Percentiles rank a stretch among this genome's conserved stretches.
phyloP scores from a whole-genome alignment of 2,888 invertebrate genomes.

The Pterobdella sp. region DNA sequence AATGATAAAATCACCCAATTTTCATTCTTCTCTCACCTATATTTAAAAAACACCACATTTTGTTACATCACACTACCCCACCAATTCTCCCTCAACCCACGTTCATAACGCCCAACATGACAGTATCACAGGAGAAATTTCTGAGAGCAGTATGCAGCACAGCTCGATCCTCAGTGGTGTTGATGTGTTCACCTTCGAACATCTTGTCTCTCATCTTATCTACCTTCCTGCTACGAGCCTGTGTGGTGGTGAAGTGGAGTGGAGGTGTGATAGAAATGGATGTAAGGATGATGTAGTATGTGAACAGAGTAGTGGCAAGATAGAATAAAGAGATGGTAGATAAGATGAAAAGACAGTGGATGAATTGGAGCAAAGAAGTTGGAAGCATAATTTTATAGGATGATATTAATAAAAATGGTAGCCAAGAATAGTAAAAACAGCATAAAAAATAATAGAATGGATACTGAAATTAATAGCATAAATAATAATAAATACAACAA shows the following conservation, averaged over 20 bases:
- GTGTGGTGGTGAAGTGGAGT: conserved; percentile 28
- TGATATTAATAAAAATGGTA: background rate
- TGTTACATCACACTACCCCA: background rate
- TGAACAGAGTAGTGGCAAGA: background rate
- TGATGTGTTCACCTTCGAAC: conserved; percentile 87
- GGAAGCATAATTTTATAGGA: background rate
- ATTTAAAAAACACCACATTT: background rate
- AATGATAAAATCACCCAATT: background rate
- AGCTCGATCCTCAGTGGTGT: conserved; percentile 90
- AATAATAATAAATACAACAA: too few species aligned
- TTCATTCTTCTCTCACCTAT: background rate
- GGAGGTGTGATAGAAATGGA: background rate
- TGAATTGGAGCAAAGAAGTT: background rate
- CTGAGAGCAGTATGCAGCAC: conserved; percentile 90
- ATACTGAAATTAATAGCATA: too few species aligned
- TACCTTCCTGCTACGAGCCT: conserved; percentile 69
- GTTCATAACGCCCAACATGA: conserved; percentile 75
- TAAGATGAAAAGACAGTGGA: background rate
- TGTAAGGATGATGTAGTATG: background rate
- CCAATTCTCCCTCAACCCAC: conserved; percentile 53
- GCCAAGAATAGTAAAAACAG: too few species aligned
- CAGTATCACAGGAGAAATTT: conserved; percentile 70
- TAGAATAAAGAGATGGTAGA: background rate
- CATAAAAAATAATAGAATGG: too few species aligned
- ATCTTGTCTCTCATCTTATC: conserved; percentile 79